phyloP scores from a whole-genome alignment of 2,888 invertebrate genomes.

The Pristionchus maxplancki region DNA sequence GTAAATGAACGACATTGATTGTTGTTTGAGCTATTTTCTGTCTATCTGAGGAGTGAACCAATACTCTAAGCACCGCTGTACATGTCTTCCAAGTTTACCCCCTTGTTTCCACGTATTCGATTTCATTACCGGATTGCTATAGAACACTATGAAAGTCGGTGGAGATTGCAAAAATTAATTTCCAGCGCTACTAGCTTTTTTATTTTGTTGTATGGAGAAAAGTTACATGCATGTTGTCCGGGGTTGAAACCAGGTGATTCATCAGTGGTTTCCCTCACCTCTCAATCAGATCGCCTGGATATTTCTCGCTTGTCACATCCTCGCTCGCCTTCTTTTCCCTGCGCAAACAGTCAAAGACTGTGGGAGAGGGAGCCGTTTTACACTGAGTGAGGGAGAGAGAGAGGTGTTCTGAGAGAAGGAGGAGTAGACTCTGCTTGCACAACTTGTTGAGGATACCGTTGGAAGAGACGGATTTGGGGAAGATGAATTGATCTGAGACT shows the following conservation, averaged over 20 bases:
- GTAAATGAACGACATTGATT: neutral
- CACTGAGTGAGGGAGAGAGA: constrained; percentile 13
- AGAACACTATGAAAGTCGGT: no score
- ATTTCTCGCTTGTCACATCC: constrained; percentile 35
- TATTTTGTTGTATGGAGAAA: no score
- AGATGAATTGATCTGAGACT: neutral
- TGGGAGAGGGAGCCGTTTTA: constrained; percentile 25
- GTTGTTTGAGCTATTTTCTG: no score
- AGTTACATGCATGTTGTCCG: no score
- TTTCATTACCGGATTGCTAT: no score
- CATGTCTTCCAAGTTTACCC: no score
- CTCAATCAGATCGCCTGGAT: neutral
- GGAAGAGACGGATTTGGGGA: neutral
- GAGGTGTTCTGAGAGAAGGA: constrained; percentile 16
- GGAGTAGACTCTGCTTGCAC: constrained; percentile 25
- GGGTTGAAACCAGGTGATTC: neutral
- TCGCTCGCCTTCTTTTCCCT: neutral
- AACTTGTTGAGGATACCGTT: constrained; percentile 10
- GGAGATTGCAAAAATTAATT: no score
- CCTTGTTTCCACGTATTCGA: no score
- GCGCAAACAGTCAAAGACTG: constrained; percentile 6
- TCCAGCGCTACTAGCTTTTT: no score
- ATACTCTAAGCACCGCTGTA: no score
- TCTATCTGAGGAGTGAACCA: no score
- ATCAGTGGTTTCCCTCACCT: neutral